Conservation (phyloP, 2,113 vertebrate genomes). For the Tonatia bakeri region DNA sequence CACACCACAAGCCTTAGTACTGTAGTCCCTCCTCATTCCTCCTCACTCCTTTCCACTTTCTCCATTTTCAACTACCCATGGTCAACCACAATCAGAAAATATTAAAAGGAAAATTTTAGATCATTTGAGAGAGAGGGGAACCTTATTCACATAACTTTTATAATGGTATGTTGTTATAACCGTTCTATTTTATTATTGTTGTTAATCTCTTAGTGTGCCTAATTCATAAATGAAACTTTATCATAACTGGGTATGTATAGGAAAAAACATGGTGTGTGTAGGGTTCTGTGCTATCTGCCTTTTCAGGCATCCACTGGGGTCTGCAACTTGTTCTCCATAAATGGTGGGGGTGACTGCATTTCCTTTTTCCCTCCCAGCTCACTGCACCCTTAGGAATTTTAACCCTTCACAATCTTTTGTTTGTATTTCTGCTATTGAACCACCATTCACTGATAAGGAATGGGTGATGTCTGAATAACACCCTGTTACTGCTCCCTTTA, state of each 20-base stretch:
- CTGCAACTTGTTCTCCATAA: not conserved
- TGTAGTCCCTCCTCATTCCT: too few relatives aligned
- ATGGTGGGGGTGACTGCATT: not conserved
- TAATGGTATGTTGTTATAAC: not conserved
- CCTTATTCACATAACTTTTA: not conserved
- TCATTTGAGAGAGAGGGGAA: not conserved
- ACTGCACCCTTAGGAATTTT: not conserved
- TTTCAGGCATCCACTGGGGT: not conserved
- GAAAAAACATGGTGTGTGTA: not conserved
- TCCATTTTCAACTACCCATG: not conserved
- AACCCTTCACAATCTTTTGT: not conserved
- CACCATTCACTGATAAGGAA: conserved; percentile 12
- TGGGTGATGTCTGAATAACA: conserved; percentile 27
- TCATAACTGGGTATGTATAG: not conserved
- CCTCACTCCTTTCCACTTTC: not conserved
- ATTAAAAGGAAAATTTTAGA: not conserved
- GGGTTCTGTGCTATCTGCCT: not conserved
- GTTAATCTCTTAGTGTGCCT: not conserved
- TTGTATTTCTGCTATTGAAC: not conserved
- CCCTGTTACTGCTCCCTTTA: conserved; percentile 38
- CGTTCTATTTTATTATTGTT: not conserved
- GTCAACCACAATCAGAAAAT: not conserved
- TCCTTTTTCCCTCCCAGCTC: not conserved
- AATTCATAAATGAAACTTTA: not conserved
- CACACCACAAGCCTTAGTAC: not conserved